Evolutionary conservation across 2,888 invertebrate species (phyloP), one percentile per base, ranked within the genome.

Genomic region (Formica aserva): DNA sequence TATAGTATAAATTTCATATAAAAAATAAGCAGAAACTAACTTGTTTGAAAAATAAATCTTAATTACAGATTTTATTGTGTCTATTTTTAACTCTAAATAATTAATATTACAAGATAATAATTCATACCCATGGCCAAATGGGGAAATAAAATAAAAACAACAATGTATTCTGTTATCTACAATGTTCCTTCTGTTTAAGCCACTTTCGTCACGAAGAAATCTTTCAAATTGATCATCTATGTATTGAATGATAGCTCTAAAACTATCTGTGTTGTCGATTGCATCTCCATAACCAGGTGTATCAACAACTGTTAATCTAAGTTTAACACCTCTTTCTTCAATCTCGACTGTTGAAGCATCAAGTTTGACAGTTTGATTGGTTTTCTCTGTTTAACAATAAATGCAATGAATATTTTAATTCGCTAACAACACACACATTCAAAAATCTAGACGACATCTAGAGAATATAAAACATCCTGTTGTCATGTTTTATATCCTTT

Each of bases 111-210:
- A 32, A 22, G 22, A 72, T 32, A 67, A 60, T 35, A 74, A 76
- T 66, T 86, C 95, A 95, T 96, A 98, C 98, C 99, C 99, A 95
- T 99, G 99, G 67, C 99, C 99, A 95, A 98, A 98, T 0, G 99
- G 99, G 81, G 99, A 99, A 94, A 99, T 98, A 95, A 99, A 99
- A 95, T 99, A 99, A 94, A 99, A 98, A 95, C 98, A 99, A 95
- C 99, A 99, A 94, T 99, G 99, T 91, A 99, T 98, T 93, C 99
- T 97, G 95, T 99, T 99, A 95, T 99, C 99, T 82, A 99, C 97
- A 91, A 99, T 99, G 95, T 99, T 99, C 88, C 99, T 97, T 67
- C 99, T 96, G 95, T 99, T 99, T 65, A 99, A 96, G 1, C 99
- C 99, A 93, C 98, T 98, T 95, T 99, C 99, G 92, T 98, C 98